Evolutionary conservation across 2,888 invertebrate genomes (phyloP).

Genomic region (Stenchaetothrips biformis): DNA sequence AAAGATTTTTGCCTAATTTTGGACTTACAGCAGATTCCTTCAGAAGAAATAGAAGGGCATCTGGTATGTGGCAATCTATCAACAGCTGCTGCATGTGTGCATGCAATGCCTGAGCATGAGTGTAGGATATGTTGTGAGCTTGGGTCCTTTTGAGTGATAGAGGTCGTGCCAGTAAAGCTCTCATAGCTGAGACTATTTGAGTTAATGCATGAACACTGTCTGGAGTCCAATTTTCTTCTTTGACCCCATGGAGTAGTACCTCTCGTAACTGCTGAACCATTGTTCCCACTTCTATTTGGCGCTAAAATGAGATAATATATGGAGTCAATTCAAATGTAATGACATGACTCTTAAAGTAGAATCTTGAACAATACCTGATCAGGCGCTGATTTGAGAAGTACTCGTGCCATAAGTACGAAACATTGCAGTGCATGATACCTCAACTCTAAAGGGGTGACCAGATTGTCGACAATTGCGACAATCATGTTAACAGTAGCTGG

Average conservation of each 20-base stretch:
- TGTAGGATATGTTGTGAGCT: neutral
- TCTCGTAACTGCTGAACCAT: conserved; percentile 44
- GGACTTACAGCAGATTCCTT: conserved; percentile 28
- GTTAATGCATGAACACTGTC: conserved; percentile 34
- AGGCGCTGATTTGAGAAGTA: conserved; percentile 54
- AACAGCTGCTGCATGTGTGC: neutral
- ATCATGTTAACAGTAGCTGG: conserved; percentile 57
- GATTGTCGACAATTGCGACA: conserved; percentile 49
- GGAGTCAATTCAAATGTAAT: neutral
- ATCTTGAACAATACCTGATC: conserved; percentile 47
- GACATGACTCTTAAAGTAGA: neutral
- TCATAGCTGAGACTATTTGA: conserved; percentile 8
- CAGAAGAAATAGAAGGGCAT: neutral
- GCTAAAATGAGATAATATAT: conserved; percentile 43
- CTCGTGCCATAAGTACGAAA: conserved; percentile 53
- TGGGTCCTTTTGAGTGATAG: neutral
- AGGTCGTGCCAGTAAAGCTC: neutral
- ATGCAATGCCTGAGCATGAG: conserved; percentile 2
- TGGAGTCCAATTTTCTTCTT: conserved; percentile 33
- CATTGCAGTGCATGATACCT: conserved; percentile 51
- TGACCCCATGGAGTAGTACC: conserved; percentile 32
- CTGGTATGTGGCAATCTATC: neutral
- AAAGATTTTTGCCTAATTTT: neutral
- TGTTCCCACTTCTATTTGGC: conserved; percentile 54
- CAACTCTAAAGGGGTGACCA: conserved; percentile 46